Base-by-base conservation (phyloP, 2,888 invertebrate genomes). In the Clepsis dumicolana region DNA sequence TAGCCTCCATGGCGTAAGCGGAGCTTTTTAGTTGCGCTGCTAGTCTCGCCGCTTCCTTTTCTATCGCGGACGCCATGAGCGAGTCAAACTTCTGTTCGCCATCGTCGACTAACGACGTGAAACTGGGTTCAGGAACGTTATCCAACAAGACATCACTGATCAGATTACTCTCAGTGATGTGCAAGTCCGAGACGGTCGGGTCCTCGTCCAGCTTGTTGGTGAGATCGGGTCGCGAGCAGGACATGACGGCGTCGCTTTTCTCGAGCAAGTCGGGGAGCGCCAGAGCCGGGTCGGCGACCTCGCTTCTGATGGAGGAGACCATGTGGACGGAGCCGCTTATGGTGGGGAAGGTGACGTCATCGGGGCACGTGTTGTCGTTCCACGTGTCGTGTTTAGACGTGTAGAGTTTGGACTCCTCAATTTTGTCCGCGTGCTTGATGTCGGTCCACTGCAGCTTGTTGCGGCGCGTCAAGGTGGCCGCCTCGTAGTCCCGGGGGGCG, bases 291-390 rank as follows among this genome's bases (percentile, higher is more conserved):
- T 94, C 92, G 1, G 85, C 89, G 2, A 87, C 85, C 74, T 96
- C 95, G 75, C 95, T 95, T 65, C 94, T 94, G 70, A 96, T 94
- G 0, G 97, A 96, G 0, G 95, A 94, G 1, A 96, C 94, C 77
- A 96, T 91, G 0, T 97, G 97, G 0, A 95, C 95, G 38, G 96
- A 96, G 35, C 96, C 95, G 74, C 97, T 97, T 64, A 97, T 95
- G 60, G 96, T 97, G 0, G 97, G 97, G 84, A 97, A 97, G 0
- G 97, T 96, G 35, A 96, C 93, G 81, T 97, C 97, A 82, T 97
- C 96, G 0, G 96, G 96, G 62, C 96, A 96, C 0, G 96, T 95
- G 83, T 97, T 96, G 65, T 97, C 97, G 79, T 96, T 97, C 97
- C 97, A 97, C 0, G 97, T 97, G 81, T 96, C 96, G 18, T 94